phyloP scores from a whole-genome alignment of 2,888 invertebrate genomes.

The Nomada ferruginata region DNA sequence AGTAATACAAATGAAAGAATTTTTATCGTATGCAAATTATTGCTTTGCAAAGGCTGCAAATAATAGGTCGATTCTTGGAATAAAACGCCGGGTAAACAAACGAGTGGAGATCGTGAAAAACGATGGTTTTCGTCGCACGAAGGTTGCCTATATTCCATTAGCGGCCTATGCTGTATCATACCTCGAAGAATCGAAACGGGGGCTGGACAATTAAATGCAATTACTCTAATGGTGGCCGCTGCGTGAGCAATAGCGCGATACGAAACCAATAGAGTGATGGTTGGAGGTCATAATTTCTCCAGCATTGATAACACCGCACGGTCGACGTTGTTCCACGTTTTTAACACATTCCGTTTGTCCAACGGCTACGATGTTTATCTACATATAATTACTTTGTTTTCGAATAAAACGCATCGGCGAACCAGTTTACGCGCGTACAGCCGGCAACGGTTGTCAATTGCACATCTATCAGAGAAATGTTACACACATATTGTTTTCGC shows the following conservation, averaged over 20 bases:
- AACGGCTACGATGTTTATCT: constrained; percentile 41
- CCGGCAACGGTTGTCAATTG: constrained; percentile 15
- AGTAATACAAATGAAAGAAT: too few relatives aligned
- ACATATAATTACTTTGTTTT: constrained; percentile 53
- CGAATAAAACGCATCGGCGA: constrained; percentile 47
- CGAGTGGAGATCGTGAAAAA: background rate
- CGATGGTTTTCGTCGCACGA: constrained; percentile 14
- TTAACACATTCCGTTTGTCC: constrained; percentile 45
- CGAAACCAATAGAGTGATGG: constrained; percentile 41
- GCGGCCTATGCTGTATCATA: constrained; percentile 35
- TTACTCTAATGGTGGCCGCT: constrained; percentile 49
- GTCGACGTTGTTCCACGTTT: constrained; percentile 42
- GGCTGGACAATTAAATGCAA: constrained; percentile 62
- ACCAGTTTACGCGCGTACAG: constrained; percentile 39
- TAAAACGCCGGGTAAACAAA: background rate
- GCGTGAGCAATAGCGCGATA: constrained; percentile 54
- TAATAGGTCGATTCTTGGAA: background rate
- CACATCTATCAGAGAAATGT: background rate
- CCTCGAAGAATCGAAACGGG: constrained; percentile 52
- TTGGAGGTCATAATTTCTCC: constrained; percentile 40
- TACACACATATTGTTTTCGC: background rate
- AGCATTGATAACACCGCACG: constrained; percentile 40
- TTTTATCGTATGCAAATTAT: too few relatives aligned
- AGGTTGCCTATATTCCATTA: constrained; percentile 44
- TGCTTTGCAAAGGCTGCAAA: background rate